phyloP scores from a whole-genome alignment of 2,113 vertebrate species.

The Malurus melanocephalus region DNA sequence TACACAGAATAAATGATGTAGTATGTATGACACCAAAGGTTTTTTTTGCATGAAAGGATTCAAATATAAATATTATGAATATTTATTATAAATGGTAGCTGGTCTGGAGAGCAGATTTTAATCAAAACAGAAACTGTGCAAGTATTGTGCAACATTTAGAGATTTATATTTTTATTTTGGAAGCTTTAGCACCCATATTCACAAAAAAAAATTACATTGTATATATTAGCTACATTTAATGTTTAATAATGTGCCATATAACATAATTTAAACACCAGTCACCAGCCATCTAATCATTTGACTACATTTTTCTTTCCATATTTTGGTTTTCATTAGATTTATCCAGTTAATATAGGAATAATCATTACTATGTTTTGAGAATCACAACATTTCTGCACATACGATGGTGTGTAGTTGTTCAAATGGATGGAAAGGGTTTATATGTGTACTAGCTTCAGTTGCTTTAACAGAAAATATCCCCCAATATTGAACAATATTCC shows the following conservation, averaged over 20 bases:
- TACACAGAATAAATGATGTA: background rate
- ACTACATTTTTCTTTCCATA: background rate
- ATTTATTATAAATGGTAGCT: background rate
- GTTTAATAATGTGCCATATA: background rate
- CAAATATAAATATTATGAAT: background rate
- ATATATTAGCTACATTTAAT: background rate
- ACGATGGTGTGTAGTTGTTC: background rate
- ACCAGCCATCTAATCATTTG: background rate
- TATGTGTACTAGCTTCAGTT: background rate
- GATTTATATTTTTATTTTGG: background rate
- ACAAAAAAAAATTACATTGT: background rate
- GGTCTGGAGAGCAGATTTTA: background rate
- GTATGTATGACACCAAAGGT: background rate
- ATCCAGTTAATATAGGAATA: background rate
- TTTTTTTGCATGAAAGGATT: background rate
- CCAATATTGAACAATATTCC: background rate
- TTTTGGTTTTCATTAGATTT: background rate
- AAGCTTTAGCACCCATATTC: background rate
- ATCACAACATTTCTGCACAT: background rate
- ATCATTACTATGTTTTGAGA: background rate
- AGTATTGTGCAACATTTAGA: background rate
- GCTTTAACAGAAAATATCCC: background rate
- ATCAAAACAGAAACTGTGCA: background rate
- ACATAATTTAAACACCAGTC: background rate
- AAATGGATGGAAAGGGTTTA: background rate